Conservation (phyloP, 2,113 vertebrate genomes). For the Hylia prasina region DNA sequence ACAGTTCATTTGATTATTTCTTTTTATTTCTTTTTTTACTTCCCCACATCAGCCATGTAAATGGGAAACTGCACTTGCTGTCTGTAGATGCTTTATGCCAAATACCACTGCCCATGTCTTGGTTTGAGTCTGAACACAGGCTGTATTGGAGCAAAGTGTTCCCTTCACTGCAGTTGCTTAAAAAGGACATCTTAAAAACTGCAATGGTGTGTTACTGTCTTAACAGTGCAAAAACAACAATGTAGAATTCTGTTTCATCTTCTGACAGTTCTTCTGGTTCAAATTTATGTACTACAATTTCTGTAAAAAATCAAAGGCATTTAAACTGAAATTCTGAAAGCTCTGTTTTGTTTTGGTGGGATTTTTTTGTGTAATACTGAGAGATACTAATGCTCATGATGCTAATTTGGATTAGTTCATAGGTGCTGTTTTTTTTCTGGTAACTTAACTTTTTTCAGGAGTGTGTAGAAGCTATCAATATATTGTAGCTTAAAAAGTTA, state of each 20-base stretch:
- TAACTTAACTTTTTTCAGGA: not conserved
- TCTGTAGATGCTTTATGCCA: not conserved
- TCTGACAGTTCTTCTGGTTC: not conserved
- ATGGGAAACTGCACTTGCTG: not conserved
- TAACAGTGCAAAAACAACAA: not conserved
- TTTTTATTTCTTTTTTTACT: not conserved
- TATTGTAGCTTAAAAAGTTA: not conserved
- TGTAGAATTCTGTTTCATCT: not conserved
- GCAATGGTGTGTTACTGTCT: not conserved
- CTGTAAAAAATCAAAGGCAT: not conserved
- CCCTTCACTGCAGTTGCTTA: not conserved
- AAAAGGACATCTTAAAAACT: not conserved
- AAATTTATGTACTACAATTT: not conserved
- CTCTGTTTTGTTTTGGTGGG: too few relatives aligned
- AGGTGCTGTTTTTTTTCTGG: not conserved
- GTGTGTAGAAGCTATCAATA: not conserved
- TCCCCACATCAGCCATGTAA: not conserved
- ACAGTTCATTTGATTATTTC: not conserved
- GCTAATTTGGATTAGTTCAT: not conserved
- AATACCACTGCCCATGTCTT: not conserved
- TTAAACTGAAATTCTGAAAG: not conserved
- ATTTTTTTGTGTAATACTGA: not conserved
- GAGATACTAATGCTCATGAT: not conserved
- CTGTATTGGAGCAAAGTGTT: not conserved
- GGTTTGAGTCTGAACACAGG: not conserved